Base-by-base conservation (phyloP, 2,888 invertebrate species). In the Drosophila mimetica region DNA sequence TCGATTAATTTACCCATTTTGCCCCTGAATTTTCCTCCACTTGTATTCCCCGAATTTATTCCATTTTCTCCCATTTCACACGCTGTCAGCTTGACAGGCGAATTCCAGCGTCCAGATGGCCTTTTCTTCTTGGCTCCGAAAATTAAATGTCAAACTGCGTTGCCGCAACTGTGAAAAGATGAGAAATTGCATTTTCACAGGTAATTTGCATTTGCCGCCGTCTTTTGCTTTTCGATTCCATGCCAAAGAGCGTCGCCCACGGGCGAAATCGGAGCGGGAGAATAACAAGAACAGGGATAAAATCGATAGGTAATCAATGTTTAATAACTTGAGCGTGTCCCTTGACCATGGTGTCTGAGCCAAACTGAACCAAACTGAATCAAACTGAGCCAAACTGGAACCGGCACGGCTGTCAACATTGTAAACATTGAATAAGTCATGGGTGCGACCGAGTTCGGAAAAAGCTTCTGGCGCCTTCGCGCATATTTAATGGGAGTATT, bases 171-270 rank as follows among this genome's bases (percentile, higher is more conserved):
- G 54, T 39, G 48, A 79, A 72, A 75, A 55, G 67, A 73, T 66
- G 73, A 79, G 72, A 83, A 86, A 83, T 77, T 83, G 80, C 86
- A 80, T 80, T 80, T 80, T 71, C 80, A 60, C 80, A 80, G 46
- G 67, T 65, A 71, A 77, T 64, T 77, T 75, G 48, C 65, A 63
- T 41, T 46, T 48, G 50, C 47, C 32, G 52, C 36, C 63, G 30
- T 16, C 59, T 9, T 36, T 11, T 18, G 64, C 58, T 65, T 75
- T 77, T 83, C 70, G 52, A 64, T 65, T 70, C 42, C 72, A 50
- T 57, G 57, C 20, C 18, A 5, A 34, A n/a, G 6, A 28, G n/a
- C 22, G 20, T 11, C 44, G 14, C 28, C 20, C 9, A 9, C 25
- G 36, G 36, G 20, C 4, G 18, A 28, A 32, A 22, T 36, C 22